A percentile compares a stretch with the other conserved stretches of the same genome.
Conservation (phyloP, 2,888 invertebrate species). For the Pantelozetes paolii region DNA sequence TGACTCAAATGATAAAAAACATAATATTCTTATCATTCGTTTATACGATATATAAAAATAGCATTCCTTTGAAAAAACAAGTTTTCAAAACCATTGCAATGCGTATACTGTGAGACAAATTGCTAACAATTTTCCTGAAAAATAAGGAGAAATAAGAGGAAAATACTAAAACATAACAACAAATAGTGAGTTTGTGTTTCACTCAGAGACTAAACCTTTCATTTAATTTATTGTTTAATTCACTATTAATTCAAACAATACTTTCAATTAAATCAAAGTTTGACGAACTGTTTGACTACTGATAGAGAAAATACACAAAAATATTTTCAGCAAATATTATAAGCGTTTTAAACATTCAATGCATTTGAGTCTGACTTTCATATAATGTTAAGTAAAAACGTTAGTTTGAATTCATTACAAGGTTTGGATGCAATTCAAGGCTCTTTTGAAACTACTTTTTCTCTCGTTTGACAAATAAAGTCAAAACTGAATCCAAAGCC, state of each 20-base stretch:
- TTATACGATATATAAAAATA: neutral
- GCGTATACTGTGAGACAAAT: neutral
- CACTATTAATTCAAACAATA: neutral
- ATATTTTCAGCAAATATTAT: no score
- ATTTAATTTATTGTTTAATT: neutral
- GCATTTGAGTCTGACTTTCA: no score
- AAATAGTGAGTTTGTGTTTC: no score
- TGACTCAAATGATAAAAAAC: neutral
- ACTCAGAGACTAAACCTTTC: neutral
- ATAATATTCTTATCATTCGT: conserved; percentile 3
- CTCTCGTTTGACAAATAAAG: neutral
- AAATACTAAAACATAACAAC: neutral
- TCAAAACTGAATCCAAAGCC: neutral
- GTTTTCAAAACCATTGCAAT: neutral
- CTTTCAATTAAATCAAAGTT: neutral
- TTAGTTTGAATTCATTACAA: neutral
- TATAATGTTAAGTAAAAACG: no score
- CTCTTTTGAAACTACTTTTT: neutral
- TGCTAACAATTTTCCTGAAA: neutral
- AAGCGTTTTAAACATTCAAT: no score
- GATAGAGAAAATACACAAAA: no score
- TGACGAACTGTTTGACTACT: conserved; percentile 2
- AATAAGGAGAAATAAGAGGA: neutral
- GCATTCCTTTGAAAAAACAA: conserved; percentile 13
- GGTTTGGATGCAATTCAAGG: neutral